Base-by-base conservation (phyloP, 2,888 invertebrate genomes). In the Drosophila testacea region DNA sequence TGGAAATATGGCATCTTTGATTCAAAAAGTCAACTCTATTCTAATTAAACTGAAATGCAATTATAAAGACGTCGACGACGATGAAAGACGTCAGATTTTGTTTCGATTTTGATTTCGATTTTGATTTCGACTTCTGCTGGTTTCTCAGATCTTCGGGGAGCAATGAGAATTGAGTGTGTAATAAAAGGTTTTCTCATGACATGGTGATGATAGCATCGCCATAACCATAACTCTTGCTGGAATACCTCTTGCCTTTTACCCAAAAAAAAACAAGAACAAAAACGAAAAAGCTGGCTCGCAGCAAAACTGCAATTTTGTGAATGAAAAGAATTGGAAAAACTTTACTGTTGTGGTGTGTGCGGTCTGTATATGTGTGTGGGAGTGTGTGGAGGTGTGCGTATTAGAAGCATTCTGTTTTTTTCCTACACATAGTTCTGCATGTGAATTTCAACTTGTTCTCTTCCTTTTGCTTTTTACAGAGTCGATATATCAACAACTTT, bases 401-500 rank as follows among this genome's bases (percentile, higher is more conserved):
- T 63, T 63, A 56, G 63, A 48, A 46, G 46, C 39, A 27, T 54
- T 47, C 22, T 32, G 6, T 22, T 11, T 41, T 41, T 10, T 39
- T 4, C n/a, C 22, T 3, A 22, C 22, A 22, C 22, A 22, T n/a
- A 13, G 30, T 4, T 16, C 16, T 41, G 39, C 41, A 41, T 55
- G 41, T 32, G 34, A 32, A 27, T 28, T 56, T 44, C 44, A 27
- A 44, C 55, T 34, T 56, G 55, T 13, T 36, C 44, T 44, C 4
- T 5, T 10, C 42, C 16, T 56, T 56, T 55, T 54, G 28, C 11
- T 54, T 16, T 22, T 48, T 28, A 61, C 68, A 55, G 67, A 78
- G 73, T 74, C 79, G 74, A 78, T 79, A 79, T 79, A 75, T 79
- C 79, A 76, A 73, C 54, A 68, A 56, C 59, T 68, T 75, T 79